phyloP scores from a whole-genome alignment of 2,888 invertebrate genomes.

The Drosophila formosana region DNA sequence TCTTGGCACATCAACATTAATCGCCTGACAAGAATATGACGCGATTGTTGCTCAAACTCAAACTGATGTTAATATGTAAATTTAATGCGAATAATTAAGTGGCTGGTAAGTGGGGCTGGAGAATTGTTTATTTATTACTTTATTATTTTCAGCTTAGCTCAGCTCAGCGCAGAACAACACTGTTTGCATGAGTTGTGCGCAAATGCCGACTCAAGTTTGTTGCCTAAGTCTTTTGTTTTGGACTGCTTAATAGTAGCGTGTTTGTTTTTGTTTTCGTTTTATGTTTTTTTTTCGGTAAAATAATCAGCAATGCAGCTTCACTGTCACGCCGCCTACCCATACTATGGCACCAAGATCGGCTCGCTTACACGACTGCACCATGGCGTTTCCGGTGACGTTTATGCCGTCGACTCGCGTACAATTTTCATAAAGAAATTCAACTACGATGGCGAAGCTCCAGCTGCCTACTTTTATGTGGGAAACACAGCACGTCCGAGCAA shows the following conservation, averaged over 20 bases:
- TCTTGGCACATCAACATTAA: slow-evolving; percentile 23
- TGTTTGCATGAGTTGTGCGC: slow-evolving; percentile 24
- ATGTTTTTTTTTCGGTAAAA: slow-evolving; percentile 28
- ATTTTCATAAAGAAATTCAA: slow-evolving; percentile 94
- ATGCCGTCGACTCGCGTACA: slow-evolving; percentile 94
- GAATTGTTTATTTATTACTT: slow-evolving; percentile 64
- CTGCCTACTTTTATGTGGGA: slow-evolving; percentile 96
- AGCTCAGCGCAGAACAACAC: slow-evolving; percentile 8
- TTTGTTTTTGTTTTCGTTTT: slow-evolving; percentile 13
- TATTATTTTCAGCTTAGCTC: slow-evolving; percentile 36
- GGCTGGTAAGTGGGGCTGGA: slow-evolving; percentile 53
- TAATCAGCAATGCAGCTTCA: slow-evolving; percentile 63
- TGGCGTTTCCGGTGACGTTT: slow-evolving; percentile 93
- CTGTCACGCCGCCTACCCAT: slow-evolving; percentile 86
- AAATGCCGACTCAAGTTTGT: slow-evolving; percentile 67
- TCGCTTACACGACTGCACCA: slow-evolving; percentile 92
- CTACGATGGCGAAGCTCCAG: slow-evolving; percentile 96
- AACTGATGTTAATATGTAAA: slow-evolving; percentile 58
- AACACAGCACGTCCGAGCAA: slow-evolving; percentile 89
- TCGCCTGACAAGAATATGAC: slow-evolving; percentile 42
- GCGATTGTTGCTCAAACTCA: slow-evolving; percentile 37
- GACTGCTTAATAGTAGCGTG: slow-evolving; percentile 32
- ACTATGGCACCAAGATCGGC: slow-evolving; percentile 92
- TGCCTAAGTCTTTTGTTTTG: slow-evolving; percentile 81
- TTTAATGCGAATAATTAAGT: slow-evolving; percentile 64